phyloP scores from a whole-genome alignment of 64 coral and sea anemone genomes.

The Montipora efflorescens region DNA sequence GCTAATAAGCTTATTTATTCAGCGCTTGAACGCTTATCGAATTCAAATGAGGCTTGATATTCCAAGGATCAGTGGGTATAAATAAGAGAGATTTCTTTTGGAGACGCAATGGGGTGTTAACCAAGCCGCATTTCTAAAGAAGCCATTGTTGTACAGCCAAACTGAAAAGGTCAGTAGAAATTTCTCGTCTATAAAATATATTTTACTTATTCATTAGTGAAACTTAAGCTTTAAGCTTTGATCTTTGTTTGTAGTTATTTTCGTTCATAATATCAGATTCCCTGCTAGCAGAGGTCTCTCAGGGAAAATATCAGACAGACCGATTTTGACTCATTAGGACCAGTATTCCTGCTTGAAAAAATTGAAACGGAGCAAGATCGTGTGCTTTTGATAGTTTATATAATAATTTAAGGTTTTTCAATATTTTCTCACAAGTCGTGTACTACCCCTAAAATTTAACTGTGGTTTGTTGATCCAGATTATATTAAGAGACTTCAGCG shows the following conservation, averaged over 20 bases:
- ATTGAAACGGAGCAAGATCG: no score
- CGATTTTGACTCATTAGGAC: no score
- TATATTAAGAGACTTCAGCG: neutral
- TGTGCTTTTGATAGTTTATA: no score
- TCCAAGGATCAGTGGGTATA: slow-evolving; percentile 43
- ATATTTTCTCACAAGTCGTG: no score
- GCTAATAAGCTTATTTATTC: slow-evolving; percentile 8
- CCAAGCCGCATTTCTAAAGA: slow-evolving; percentile 1
- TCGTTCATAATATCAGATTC: neutral
- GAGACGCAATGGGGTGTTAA: slow-evolving; percentile 7
- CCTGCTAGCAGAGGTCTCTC: no score
- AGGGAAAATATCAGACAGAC: no score
- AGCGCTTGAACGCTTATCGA: neutral
- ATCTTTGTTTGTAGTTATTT: neutral
- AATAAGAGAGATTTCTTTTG: slow-evolving; percentile 2
- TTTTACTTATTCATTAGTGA: no score
- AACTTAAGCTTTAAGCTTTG: neutral
- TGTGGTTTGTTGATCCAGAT: no score
- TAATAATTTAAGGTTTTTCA: no score
- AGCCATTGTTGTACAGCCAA: neutral
- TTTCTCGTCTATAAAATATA: neutral
- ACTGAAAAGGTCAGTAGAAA: neutral
- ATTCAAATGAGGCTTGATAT: slow-evolving; percentile 39
- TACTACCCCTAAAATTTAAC: no score
- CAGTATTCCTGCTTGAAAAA: no score